A percentile compares a stretch with the other conserved stretches of the same genome.
Evolutionary conservation across 2,113 vertebrate species (phyloP).

Genomic region (Bubo blakistoni): DNA sequence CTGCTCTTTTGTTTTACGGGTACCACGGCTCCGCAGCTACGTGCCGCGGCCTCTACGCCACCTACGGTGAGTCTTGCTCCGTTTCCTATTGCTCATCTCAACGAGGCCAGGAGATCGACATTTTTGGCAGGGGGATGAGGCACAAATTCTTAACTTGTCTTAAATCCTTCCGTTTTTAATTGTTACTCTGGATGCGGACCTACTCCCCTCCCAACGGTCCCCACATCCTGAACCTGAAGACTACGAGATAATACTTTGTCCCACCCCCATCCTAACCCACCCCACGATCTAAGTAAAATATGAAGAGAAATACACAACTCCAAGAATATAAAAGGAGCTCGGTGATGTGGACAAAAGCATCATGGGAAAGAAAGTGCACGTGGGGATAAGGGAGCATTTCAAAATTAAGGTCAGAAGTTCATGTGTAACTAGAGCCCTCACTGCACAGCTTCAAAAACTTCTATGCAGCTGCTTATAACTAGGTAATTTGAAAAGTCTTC

Average conservation of each 20-base stretch:
- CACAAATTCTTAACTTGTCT: slow-evolving; percentile 10
- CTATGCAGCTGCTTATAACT: neutral
- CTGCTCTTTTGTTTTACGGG: neutral
- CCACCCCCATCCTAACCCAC: neutral
- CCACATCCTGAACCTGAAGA: slow-evolving; percentile 65
- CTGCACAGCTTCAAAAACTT: slow-evolving; percentile 45
- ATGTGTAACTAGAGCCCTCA: slow-evolving; percentile 24
- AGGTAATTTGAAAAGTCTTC: neutral
- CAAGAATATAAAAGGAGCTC: slow-evolving; percentile 38
- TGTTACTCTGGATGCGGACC: slow-evolving; percentile 25
- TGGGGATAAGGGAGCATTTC: slow-evolving; percentile 4
- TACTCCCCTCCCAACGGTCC: slow-evolving; percentile 11
- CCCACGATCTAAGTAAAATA: neutral
- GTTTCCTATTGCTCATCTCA: slow-evolving; percentile 28
- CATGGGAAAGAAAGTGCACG: slow-evolving; percentile 33
- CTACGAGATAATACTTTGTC: slow-evolving; percentile 27
- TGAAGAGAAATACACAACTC: slow-evolving; percentile 46
- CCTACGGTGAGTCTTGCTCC: slow-evolving; percentile 9
- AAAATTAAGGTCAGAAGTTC: slow-evolving; percentile 61
- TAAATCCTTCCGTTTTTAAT: slow-evolving; percentile 56
- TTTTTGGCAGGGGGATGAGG: slow-evolving; percentile 20
- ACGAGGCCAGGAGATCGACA: neutral
- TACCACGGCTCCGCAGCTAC: neutral
- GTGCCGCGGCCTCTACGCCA: neutral
- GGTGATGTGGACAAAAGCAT: slow-evolving; percentile 44